These are phyloP conservation scores for Pycnomerus fuliginosus DNA, from an alignment of 2,888 invertebrate species.

Conservation along the genomic window DNA sequence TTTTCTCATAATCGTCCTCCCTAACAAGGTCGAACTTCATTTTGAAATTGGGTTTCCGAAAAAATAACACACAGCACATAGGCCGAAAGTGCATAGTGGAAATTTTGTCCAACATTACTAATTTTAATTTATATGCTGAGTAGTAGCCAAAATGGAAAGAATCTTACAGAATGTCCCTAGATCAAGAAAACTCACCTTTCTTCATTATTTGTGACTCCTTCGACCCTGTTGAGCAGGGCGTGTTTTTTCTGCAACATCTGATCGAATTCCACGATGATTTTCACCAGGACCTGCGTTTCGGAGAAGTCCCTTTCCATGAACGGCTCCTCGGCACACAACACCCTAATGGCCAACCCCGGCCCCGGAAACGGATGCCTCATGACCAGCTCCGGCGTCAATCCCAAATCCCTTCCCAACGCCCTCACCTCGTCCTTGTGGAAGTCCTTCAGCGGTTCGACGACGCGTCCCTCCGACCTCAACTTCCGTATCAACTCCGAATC, in stretches of 20 bases:
- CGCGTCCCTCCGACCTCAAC: slow-evolving; percentile 74
- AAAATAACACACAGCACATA: too few species aligned
- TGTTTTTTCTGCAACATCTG: slow-evolving; percentile 91
- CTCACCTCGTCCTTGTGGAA: slow-evolving; percentile 99
- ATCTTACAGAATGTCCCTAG: too few species aligned
- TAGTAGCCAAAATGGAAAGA: too few species aligned
- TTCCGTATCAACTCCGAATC: slow-evolving; percentile 90
- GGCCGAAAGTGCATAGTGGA: too few species aligned
- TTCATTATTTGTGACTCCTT: slow-evolving; percentile 72
- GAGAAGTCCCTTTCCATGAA: slow-evolving; percentile 93
- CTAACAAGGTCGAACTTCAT: too few species aligned
- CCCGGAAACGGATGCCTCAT: slow-evolving; percentile 98
- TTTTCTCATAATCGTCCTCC: too few species aligned
- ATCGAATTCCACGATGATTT: slow-evolving; percentile 91
- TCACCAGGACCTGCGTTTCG: slow-evolving; percentile 93
- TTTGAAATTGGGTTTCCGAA: too few species aligned
- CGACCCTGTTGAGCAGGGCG: slow-evolving; percentile 83
- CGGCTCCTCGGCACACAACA: slow-evolving; percentile 94
- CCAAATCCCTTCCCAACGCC: slow-evolving; percentile 83
- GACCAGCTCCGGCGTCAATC: slow-evolving; percentile 82
- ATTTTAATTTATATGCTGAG: too few species aligned
- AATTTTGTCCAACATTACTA: too few species aligned
- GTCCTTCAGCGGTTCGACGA: slow-evolving; percentile 97
- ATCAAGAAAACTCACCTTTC: slow-evolving; percentile 61
- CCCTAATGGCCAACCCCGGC: slow-evolving; percentile 94